Evolutionary conservation across 2,113 vertebrate species (phyloP).

Genomic region (Gavialis gangeticus): DNA sequence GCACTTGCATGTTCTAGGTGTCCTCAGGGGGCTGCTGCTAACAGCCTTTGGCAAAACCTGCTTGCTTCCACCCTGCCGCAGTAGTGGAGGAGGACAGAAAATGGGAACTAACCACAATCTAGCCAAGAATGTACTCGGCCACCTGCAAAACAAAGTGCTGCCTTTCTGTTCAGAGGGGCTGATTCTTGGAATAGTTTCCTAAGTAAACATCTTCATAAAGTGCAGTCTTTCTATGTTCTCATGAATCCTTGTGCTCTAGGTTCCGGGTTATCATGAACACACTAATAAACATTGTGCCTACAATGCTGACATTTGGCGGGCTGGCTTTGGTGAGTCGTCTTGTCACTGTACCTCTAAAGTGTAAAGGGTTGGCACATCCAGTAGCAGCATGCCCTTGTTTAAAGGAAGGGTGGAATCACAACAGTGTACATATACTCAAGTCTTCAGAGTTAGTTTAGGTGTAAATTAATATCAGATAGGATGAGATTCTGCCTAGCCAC

Average conservation of each 20-base stretch:
- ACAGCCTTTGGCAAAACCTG: too few species aligned
- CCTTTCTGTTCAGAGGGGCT: not conserved
- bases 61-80: not conserved
- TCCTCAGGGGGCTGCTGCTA: too few species aligned
- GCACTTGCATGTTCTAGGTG: too few species aligned
- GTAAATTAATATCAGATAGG: not conserved
- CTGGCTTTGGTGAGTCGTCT: conserved; percentile 87
- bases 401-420: not conserved
- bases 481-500: not conserved
- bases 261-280: conserved; percentile 93
- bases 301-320: conserved; percentile 91
- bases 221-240: not conserved
- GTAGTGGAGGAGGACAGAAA: not conserved
- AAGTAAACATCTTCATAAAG: not conserved
- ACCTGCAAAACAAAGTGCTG: not conserved
- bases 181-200: not conserved
- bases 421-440: not conserved
- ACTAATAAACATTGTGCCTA: conserved; percentile 90
- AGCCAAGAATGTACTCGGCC: not conserved
- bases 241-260: conserved; percentile 65
- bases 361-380: not conserved
- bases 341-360: not conserved
- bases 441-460: not conserved
- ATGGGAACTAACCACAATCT: not conserved
- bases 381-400: not conserved